Evolutionary conservation across 2,113 vertebrate species (phyloP), one percentile per base, ranked within the genome.

Genomic region (Proterorhinus semilunaris): DNA sequence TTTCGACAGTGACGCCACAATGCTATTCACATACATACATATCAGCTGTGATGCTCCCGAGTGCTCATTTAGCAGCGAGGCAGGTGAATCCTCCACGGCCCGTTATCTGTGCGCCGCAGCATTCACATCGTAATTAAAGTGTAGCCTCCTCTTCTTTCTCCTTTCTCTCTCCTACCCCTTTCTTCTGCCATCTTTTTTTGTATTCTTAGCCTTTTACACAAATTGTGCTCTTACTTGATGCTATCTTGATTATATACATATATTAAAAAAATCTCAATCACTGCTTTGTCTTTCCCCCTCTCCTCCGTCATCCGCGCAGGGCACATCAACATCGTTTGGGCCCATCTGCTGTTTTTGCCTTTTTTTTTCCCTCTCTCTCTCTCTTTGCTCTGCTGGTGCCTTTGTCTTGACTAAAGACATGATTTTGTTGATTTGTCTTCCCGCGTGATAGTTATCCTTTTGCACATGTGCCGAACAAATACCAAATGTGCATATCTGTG

Each of bases 341-440:
- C 86, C 86, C 88, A 90, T 91, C 88, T 91, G 90, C 86, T 82
- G 78, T 75, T 77, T 62, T 78, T 59, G 51, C 75, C 62, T 55
- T 65, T 83, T 76, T 76, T 72, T 72, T 5, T 5, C 27, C 27
- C 27, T n/a, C n/a, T 54, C 16, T 36, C 27, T 58, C 10, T 36
- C 21, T 79, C 72, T 3, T 72, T 27, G 73, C 76, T 75, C 72
- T 51, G 65, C 73, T 78, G 45, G 81, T 72, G 75, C 86, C 76
- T 80, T 87, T 88, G 80, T 81, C 68, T 63, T 75, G 71, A 82
- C 78, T 62, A 79, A 85, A 84, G 84, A 79, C 79, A 76, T 70
- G 81, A 83, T 81, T 87, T 75, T 53, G 59, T 69, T 69, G 73
- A 83, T 84, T 79, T 74, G 54, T 0, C 67, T 67, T 69, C 9